Evolutionary conservation across 2,113 vertebrate species (phyloP).

Genomic region (Coryphaenoides rupestris): DNA sequence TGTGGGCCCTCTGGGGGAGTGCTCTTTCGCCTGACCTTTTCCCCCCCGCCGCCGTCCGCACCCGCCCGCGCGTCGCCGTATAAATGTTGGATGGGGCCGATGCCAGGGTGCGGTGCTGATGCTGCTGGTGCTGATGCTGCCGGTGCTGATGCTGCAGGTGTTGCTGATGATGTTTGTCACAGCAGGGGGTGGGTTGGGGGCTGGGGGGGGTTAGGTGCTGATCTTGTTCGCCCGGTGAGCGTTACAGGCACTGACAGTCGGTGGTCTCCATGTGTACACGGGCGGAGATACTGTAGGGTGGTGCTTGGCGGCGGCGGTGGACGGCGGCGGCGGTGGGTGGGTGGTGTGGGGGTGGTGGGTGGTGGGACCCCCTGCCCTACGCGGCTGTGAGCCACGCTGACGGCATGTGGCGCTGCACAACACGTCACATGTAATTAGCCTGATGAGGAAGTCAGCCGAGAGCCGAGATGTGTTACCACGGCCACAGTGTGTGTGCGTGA

Average conservation of each 20-base stretch:
- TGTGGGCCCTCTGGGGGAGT: constrained; percentile 52
- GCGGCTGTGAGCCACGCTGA: constrained; percentile 32
- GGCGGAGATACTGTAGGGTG: not conserved
- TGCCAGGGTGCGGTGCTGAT: constrained; percentile 21
- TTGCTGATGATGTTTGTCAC: too few species aligned
- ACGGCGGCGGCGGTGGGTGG: not conserved
- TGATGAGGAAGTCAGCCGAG: constrained; percentile 38
- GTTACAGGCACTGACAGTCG: constrained; percentile 46
- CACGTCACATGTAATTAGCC: constrained; percentile 52
- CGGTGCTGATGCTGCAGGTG: not conserved
- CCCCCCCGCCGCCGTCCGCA: constrained; percentile 37
- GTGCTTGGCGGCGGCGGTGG: too few species aligned
- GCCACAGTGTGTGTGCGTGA: too few species aligned
- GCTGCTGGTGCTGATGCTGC: not conserved
- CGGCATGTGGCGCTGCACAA: constrained; percentile 41
- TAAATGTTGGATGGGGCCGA: constrained; percentile 61
- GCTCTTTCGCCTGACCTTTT: constrained; percentile 63
- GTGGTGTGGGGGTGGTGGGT: too few species aligned
- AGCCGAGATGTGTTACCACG: too few species aligned
- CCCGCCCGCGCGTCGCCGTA: too few species aligned
- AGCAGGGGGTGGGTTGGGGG: not conserved
- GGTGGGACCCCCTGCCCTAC: constrained; percentile 27
- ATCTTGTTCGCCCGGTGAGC: constrained; percentile 45
- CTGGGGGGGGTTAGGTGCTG: not conserved
- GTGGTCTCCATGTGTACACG: constrained; percentile 18